Conservation (phyloP, 2,113 vertebrate species). For the Grammomys surdaster region DNA sequence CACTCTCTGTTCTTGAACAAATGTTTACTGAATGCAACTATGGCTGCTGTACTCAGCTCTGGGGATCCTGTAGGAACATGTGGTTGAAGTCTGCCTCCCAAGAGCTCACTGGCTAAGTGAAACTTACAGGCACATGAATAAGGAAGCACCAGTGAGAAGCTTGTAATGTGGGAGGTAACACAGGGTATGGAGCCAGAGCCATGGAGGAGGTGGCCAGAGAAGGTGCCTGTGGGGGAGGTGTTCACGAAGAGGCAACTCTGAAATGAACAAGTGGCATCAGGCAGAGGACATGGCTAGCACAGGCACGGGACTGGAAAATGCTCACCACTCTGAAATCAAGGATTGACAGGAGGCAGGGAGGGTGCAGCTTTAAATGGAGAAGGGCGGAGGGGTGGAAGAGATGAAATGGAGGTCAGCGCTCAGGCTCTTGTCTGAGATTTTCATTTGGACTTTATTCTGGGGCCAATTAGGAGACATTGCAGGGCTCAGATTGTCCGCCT, state of each 20-base stretch:
- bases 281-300: not conserved
- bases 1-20: not conserved
- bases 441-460: not conserved
- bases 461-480: accelerated
- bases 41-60: not conserved
- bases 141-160: not conserved
- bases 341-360: not conserved
- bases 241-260: not conserved
- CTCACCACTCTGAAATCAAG: not conserved
- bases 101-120: not conserved
- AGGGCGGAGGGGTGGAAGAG: not conserved
- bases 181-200: accelerated
- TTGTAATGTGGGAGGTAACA: not conserved
- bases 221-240: not conserved
- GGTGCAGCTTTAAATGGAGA: not conserved
- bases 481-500: not conserved
- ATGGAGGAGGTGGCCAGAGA: not conserved
- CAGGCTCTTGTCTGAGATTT: not conserved
- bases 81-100: not conserved
- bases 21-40: not conserved
- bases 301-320: accelerated
- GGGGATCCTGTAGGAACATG: not conserved
- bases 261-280: not conserved
- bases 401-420: not conserved
- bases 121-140: not conserved